Percentiles rank a stretch among this genome's conserved stretches.
Evolutionary conservation across 2,888 invertebrate species (phyloP).

Genomic region (Rhogogaster chlorosoma): DNA sequence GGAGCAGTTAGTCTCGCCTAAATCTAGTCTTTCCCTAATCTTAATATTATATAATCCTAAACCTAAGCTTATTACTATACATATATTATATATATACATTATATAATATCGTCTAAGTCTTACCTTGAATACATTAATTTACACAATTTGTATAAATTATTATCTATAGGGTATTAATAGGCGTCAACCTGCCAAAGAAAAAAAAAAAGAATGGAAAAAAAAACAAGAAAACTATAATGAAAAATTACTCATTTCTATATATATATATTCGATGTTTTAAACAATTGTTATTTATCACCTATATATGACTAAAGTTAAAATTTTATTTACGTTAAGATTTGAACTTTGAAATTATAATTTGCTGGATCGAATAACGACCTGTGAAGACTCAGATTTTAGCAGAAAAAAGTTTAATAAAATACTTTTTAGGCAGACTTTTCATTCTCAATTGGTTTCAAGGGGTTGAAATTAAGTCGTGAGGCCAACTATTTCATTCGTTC

Average conservation of each 20-base stretch:
- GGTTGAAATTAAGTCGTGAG: background rate
- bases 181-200: slow-evolving; percentile 28
- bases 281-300: slow-evolving; percentile 28
- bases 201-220: background rate
- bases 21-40: slow-evolving; percentile 71
- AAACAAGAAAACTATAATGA: background rate
- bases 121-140: slow-evolving; percentile 65
- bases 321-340: background rate
- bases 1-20: slow-evolving; percentile 67
- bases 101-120: slow-evolving; percentile 60
- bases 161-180: slow-evolving; percentile 11
- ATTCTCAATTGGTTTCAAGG: background rate
- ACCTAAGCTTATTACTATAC: slow-evolving; percentile 66
- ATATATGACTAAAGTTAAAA: background rate
- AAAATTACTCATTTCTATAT: slow-evolving; percentile 22
- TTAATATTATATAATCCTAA: slow-evolving; percentile 62
- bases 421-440: background rate
- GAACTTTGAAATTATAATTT: background rate
- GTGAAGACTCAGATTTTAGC: background rate
- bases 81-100: slow-evolving; percentile 55
- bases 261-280: slow-evolving; percentile 37
- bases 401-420: background rate
- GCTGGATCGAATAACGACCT: background rate
- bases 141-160: slow-evolving; percentile 60
- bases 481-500: too few species aligned